Base-by-base conservation (phyloP, 2,797 vertebrate genomes). In the Mastacembelus armatus region DNA sequence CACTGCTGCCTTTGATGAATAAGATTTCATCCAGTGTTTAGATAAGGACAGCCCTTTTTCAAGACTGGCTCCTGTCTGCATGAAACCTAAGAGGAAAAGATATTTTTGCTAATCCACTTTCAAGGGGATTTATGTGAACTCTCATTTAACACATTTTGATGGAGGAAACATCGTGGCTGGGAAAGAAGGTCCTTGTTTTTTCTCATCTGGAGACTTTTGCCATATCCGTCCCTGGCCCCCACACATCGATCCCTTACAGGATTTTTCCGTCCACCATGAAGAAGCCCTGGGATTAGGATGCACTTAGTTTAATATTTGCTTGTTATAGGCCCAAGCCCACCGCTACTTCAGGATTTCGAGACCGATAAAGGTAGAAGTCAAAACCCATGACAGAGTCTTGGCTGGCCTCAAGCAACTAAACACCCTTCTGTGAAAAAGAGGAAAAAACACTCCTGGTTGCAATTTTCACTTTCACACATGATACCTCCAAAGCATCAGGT, bases 21-120 rank as follows among this genome's bases (percentile, higher is more conserved):
- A 87, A 80, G 78, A 84, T 77, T 84, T 76, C 42, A 10, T 81
- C 78, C 73, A 32, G 21, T 90, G 89, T 92, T 92, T 90, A 80
- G 86, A 91, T 86, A 90, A 86, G 73, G 83, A 73, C 75, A 65
- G 29, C 61, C 57, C 50, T 58, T 71, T 78, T 80, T 86, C 65
- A 71, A 72, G 74, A 83, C 68, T 51, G 78, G 78, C 84, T 89
- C 67, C 82, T 84, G 88, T 89, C 75, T 84, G 69, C 61, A 77
- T 69, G 80, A 86, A 91, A 88, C 82, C 57, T 68, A 71, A 85
- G 81, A 88, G 78, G 71, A 80, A 86, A 81, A 87, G 55, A 83
- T 88, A 81, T 85, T 87, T 87, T 87, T 63, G 70, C 78, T 87
- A 89, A 90, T 91, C 86, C 77, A 75, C 83, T 86, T 88, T 87